Conservation (phyloP, 2,888 invertebrate genomes). For the Agrypnus murinus region DNA sequence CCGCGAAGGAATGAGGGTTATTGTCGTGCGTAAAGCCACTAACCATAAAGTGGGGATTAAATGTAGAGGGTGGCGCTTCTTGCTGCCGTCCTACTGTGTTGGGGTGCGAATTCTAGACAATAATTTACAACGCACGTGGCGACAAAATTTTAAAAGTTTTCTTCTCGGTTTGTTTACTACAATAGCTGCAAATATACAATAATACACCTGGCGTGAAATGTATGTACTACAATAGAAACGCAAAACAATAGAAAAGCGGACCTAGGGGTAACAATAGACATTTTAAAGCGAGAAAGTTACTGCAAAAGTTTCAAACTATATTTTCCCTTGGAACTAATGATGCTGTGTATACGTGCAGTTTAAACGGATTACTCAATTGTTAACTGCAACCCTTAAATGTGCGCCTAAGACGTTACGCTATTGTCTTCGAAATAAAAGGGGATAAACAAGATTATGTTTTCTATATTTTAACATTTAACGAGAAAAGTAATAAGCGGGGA, state of each 20-base stretch:
- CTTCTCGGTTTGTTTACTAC: constrained; percentile 1
- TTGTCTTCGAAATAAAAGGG: not conserved
- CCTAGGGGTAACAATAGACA: constrained; percentile 7
- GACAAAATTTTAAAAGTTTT: constrained; percentile 25
- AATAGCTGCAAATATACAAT: not conserved
- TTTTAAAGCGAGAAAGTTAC: constrained; percentile 17
- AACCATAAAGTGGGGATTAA: constrained; percentile 51
- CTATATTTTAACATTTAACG: not conserved
- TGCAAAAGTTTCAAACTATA: constrained; percentile 11
- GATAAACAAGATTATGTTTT: constrained; percentile 7
- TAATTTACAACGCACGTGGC: constrained; percentile 30
- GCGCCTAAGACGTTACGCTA: constrained; percentile 10
- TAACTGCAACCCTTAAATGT: constrained; percentile 24
- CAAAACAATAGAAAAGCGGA: constrained; percentile 17
- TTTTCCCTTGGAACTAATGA: constrained; percentile 15
- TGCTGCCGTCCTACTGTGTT: constrained; percentile 40
- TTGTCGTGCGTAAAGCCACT: constrained; percentile 53
- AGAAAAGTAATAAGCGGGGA: too few species aligned
- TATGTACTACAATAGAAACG: constrained; percentile 20
- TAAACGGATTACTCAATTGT: constrained; percentile 17
- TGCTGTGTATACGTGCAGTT: constrained; percentile 6
- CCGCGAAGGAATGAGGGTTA: constrained; percentile 50
- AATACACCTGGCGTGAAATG: constrained; percentile 18
- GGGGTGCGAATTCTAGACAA: constrained; percentile 42
- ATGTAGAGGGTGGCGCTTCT: constrained; percentile 42